These are phyloP conservation scores for Emmelina monodactyla DNA, from an alignment of 2,888 invertebrate species.

Conservation along the genomic window DNA sequence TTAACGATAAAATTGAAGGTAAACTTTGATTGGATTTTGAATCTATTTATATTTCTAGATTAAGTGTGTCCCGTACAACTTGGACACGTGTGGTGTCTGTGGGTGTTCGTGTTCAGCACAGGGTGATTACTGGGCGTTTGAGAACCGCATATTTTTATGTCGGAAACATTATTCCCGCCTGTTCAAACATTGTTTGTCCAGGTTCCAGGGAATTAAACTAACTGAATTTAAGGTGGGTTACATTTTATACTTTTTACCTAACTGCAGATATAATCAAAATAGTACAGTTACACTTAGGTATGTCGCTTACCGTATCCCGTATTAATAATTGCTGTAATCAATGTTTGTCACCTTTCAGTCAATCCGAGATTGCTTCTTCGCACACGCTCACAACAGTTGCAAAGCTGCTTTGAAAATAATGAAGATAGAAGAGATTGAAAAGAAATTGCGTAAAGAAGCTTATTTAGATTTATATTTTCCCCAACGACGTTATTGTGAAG, in stretches of 20 bases:
- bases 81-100: conserved; percentile 49
- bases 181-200: conserved; percentile 47
- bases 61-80: conserved; percentile 59
- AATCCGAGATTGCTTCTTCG: conserved; percentile 59
- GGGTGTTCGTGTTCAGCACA: conserved; percentile 51
- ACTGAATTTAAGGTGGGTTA: conserved; percentile 47
- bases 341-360: conserved; percentile 28
- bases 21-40: no score
- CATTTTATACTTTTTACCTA: no score
- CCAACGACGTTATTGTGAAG: conserved; percentile 42
- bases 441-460: conserved; percentile 55
- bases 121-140: conserved; percentile 69
- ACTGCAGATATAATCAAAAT: no score
- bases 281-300: no score
- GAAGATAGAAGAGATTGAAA: conserved; percentile 50
- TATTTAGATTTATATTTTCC: conserved; percentile 55
- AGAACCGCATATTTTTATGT: conserved; percentile 51
- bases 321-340: background rate
- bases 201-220: conserved; percentile 46
- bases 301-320: no score
- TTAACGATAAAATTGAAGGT: no score
- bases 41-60: conserved; percentile 30
- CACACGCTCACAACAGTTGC: conserved; percentile 57
- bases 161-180: conserved; percentile 43
- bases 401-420: conserved; percentile 59